Evolutionary conservation across 2,113 vertebrate genomes (phyloP), one percentile per base, ranked within the genome.

Genomic region (Riparia riparia): DNA sequence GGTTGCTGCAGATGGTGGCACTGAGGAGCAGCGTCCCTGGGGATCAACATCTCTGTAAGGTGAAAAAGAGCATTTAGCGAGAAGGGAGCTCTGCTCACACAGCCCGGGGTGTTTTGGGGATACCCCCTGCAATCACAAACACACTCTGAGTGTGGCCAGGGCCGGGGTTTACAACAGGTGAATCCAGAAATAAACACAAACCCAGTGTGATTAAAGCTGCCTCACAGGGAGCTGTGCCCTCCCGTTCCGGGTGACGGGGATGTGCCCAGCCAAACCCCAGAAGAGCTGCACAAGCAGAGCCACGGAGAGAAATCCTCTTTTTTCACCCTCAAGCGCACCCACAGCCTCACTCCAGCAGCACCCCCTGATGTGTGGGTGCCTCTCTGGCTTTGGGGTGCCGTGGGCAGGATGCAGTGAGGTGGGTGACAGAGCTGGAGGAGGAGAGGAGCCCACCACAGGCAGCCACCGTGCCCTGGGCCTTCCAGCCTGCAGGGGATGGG

Each of bases 271-370:
- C 50, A 44, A 24, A 65, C 6, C 51, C 80, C 34, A 1, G 2
- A 25, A 6, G 7, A 34, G 13, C 41, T 44, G 70, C 74, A 21
- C 15, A 18, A 10, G 50, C 6, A 47, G 65, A 32, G 47, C 22
- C 53, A 5, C 3, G 20, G n/a, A 17, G 34, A 26, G 1, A 50
- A 60, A 45, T 8, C 19, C 42, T 41, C 9, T 8, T 41, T 37
- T n/a, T 20, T 12, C 29, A 1, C n/a, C 1, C 42, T 12, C 26
- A 5, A 0, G 1, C 16, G 26, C 17, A 1, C 1, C 9, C 47
- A 7, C 3, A 44, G 1, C 2, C 8, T 2, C 21, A 1, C 15
- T 7, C 13, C 31, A 3, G 1, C 12, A 51, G 50, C 32, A 14
- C 28, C 5, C 14, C 42, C 24, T 2, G 12, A 2, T 39, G 28